phyloP scores from a whole-genome alignment of 2,113 vertebrate species.

The Ranitomeya imitator region DNA sequence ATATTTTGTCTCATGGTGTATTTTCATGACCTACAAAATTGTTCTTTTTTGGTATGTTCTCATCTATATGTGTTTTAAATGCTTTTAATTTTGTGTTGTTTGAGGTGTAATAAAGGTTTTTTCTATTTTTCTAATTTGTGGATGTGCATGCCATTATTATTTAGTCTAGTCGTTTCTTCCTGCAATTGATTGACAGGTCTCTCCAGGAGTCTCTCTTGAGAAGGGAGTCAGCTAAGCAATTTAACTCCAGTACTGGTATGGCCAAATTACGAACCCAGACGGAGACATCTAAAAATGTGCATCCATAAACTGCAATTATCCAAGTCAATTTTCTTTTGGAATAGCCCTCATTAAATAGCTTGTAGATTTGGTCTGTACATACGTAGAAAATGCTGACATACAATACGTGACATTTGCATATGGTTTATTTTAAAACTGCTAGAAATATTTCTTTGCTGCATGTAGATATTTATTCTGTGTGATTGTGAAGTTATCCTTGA shows the following conservation, averaged over 20 bases:
- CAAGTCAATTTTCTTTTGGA: neutral
- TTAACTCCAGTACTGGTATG: neutral
- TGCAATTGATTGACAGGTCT: neutral
- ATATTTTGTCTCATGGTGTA: too few species aligned
- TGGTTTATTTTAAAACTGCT: neutral
- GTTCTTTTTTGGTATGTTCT: too few species aligned
- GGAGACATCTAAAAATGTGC: neutral
- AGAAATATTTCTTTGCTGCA: neutral
- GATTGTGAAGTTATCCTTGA: neutral
- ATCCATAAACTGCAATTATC: neutral
- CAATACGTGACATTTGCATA: neutral
- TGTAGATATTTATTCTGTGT: conserved; percentile 24
- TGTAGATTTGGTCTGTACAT: neutral
- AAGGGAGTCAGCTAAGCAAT: too few species aligned
- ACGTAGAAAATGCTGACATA: neutral
- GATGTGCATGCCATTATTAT: too few species aligned
- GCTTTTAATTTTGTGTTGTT: too few species aligned
- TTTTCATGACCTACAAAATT: too few species aligned
- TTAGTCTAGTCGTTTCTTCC: too few species aligned
- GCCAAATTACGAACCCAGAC: neutral
- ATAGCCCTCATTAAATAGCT: neutral
- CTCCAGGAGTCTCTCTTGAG: neutral
- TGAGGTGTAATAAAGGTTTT: too few species aligned
- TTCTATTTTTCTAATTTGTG: too few species aligned
- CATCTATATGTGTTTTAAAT: too few species aligned